Percentiles rank a stretch among this genome's conserved stretches.
These are phyloP conservation scores for Eristalinus aeneus DNA, from an alignment of 2,888 invertebrate genomes.

Conservation along the genomic window DNA sequence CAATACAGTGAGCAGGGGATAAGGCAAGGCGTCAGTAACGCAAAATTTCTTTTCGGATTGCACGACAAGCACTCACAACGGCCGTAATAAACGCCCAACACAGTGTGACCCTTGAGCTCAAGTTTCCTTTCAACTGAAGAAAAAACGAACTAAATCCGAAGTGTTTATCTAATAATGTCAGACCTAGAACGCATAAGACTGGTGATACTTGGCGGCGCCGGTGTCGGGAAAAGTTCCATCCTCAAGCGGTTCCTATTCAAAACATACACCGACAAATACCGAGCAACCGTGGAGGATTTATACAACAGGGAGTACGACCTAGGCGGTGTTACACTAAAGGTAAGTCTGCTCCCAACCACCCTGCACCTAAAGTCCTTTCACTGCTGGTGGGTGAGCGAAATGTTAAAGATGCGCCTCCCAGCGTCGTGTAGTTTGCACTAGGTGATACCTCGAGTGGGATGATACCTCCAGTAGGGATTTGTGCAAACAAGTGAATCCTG, in stretches of 20 bases:
- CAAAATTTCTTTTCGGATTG: neutral
- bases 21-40: neutral
- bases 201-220: slow-evolving; percentile 90
- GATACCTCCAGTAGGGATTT: slow-evolving; percentile 10
- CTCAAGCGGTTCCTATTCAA: slow-evolving; percentile 90
- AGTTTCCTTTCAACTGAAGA: slow-evolving; percentile 16
- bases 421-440: neutral
- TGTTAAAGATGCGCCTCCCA: neutral
- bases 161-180: slow-evolving; percentile 81
- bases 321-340: slow-evolving; percentile 88
- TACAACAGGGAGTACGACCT: slow-evolving; percentile 92
- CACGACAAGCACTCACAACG: neutral
- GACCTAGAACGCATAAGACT: slow-evolving; percentile 90
- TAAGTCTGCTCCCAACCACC: slow-evolving; percentile 75
- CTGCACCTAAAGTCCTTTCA: slow-evolving; percentile 23
- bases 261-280: slow-evolving; percentile 90
- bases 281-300: slow-evolving; percentile 93
- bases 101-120: slow-evolving; percentile 31
- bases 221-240: slow-evolving; percentile 93
- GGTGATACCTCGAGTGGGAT: neutral
- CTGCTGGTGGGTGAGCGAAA: too few relatives aligned
- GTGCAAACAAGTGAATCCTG: slow-evolving; percentile 46
- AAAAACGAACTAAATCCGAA: slow-evolving; percentile 13
- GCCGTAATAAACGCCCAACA: slow-evolving; percentile 29
- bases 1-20: neutral